A percentile compares a stretch with the other conserved stretches of the same genome.
phyloP scores from a whole-genome alignment of 2,797 vertebrate species.

The Notoglanidium macrostoma region DNA sequence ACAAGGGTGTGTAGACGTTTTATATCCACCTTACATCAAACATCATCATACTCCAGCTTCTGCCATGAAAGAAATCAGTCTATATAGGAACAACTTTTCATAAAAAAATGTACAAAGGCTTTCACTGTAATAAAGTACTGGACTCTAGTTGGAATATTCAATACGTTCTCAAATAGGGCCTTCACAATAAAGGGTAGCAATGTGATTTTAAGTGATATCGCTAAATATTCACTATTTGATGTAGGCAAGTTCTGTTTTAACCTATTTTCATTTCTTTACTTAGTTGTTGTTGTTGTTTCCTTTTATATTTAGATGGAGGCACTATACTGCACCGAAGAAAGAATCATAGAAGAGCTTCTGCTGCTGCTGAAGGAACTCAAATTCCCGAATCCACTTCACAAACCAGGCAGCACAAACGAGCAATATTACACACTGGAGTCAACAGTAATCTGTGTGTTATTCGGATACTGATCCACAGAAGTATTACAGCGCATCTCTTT shows the following conservation, averaged over 20 bases:
- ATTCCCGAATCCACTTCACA: conserved; percentile 33
- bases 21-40: too few species aligned
- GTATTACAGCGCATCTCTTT: conserved; percentile 41
- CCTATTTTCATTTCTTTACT: not conserved
- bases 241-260: not conserved
- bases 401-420: conserved; percentile 20
- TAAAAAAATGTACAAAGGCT: not conserved
- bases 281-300: not conserved
- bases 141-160: not conserved
- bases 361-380: not conserved
- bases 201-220: not conserved
- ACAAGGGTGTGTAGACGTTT: too few species aligned
- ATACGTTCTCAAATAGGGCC: not conserved
- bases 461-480: not conserved
- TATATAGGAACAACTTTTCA: too few species aligned
- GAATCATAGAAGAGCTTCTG: conserved; percentile 5
- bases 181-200: not conserved
- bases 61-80: too few species aligned
- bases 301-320: conserved; percentile 30
- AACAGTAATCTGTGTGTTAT: conserved; percentile 40
- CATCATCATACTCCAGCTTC: too few species aligned
- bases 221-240: not conserved
- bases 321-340: not conserved
- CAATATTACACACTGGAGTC: conserved; percentile 40
- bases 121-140: not conserved